phyloP scores from a whole-genome alignment of 2,888 invertebrate species.

The Orchesella flavescens region DNA sequence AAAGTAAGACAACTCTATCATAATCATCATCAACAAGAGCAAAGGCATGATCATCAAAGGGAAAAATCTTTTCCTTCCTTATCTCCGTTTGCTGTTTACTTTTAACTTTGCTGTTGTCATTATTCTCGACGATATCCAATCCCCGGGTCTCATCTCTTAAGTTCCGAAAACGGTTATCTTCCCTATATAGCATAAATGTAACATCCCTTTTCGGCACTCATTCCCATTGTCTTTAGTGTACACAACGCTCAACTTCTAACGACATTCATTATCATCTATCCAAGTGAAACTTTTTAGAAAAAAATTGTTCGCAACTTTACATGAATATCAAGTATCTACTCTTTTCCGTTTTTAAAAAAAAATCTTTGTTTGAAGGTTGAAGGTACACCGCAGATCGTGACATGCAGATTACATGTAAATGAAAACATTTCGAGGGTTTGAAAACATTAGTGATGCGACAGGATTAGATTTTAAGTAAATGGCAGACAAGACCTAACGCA shows the following conservation, averaged over 20 bases:
- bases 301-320: background rate
- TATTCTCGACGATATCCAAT: background rate
- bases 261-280: slow-evolving; percentile 39
- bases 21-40: slow-evolving; percentile 2
- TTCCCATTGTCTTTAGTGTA: background rate
- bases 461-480: too few relatives aligned
- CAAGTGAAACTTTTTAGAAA: background rate
- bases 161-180: background rate
- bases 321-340: background rate
- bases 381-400: too few relatives aligned
- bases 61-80: background rate
- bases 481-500: too few relatives aligned
- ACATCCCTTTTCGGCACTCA: background rate
- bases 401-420: too few relatives aligned
- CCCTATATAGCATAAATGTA: background rate
- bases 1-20: background rate
- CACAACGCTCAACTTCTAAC: slow-evolving; percentile 15
- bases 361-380: too few relatives aligned
- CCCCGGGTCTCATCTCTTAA: background rate
- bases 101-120: slow-evolving; percentile 7
- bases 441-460: too few relatives aligned
- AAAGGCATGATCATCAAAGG: background rate
- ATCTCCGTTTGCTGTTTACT: background rate
- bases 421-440: too few relatives aligned
- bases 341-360: too few relatives aligned